Conservation (phyloP, 2,888 invertebrate genomes). For the Drosophila paranaensis region DNA sequence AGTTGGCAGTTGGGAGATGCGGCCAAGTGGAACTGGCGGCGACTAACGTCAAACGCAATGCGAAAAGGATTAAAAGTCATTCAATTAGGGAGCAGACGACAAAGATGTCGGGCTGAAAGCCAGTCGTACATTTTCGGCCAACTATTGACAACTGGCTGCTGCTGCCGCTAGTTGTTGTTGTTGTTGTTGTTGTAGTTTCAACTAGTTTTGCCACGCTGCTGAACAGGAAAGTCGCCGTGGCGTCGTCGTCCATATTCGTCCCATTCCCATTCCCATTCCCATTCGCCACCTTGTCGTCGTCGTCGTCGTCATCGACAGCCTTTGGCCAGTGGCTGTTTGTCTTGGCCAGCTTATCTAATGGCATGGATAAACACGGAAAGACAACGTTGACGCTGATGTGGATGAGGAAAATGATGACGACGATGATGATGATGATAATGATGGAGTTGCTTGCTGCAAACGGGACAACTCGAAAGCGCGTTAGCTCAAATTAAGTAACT, state of each 20-base stretch:
- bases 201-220: slow-evolving; percentile 66
- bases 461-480: slow-evolving; percentile 66
- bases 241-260: slow-evolving; percentile 20
- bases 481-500: slow-evolving; percentile 78
- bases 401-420: slow-evolving; percentile 15
- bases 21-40: slow-evolving; percentile 61
- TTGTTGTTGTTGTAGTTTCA: slow-evolving; percentile 45
- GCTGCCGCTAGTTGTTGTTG: not conserved
- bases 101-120: slow-evolving; percentile 39
- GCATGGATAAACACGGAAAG: slow-evolving; percentile 75
- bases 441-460: slow-evolving; percentile 24
- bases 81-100: slow-evolving; percentile 66
- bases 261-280: slow-evolving; percentile 3
- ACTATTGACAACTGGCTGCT: slow-evolving; percentile 39
- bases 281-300: slow-evolving; percentile 9
- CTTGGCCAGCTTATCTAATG: slow-evolving; percentile 76
- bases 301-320: slow-evolving; percentile 21
- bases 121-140: slow-evolving; percentile 24
- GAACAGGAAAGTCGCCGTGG: slow-evolving; percentile 51
- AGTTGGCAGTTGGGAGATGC: slow-evolving; percentile 25
- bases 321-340: slow-evolving; percentile 71
- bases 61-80: slow-evolving; percentile 82
- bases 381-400: slow-evolving; percentile 50
- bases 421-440: slow-evolving; percentile 12
- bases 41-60: slow-evolving; percentile 78